Percentiles rank a stretch among this genome's conserved stretches.
These are phyloP conservation scores for Atta texana DNA, from an alignment of 1,140 invertebrate species.

Conservation along the genomic window DNA sequence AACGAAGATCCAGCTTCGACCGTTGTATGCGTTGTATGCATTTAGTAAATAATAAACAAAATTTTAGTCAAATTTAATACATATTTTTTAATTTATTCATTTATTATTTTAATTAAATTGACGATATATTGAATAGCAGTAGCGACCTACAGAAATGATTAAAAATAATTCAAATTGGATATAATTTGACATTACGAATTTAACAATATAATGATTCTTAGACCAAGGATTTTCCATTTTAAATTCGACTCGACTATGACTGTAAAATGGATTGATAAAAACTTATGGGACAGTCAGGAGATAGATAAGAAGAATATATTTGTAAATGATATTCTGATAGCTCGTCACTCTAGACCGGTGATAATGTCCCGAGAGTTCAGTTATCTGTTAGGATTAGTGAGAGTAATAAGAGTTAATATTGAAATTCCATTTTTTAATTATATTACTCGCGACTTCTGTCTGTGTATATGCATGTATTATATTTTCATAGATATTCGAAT, in stretches of 20 bases:
- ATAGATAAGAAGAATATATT: slow-evolving; percentile 17
- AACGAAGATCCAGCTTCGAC: no score
- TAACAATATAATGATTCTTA: background rate
- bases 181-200: no score
- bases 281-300: background rate
- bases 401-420: background rate
- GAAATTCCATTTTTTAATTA: background rate
- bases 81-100: no score
- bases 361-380: background rate
- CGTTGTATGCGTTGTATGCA: no score
- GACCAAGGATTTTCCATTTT: background rate
- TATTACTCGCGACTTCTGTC: background rate
- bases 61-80: no score
- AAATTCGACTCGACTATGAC: background rate
- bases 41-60: no score
- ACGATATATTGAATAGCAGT: no score
- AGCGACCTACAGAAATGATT: no score
- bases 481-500: slow-evolving; percentile 1
- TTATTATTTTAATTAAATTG: background rate
- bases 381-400: slow-evolving; percentile 8
- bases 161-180: no score
- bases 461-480: background rate
- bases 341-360: background rate
- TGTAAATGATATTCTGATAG: background rate
- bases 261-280: background rate